A percentile compares a stretch with the other conserved stretches of the same genome.
Evolutionary conservation across 2,113 vertebrate genomes (phyloP).

Genomic region (Condylura cristata): DNA sequence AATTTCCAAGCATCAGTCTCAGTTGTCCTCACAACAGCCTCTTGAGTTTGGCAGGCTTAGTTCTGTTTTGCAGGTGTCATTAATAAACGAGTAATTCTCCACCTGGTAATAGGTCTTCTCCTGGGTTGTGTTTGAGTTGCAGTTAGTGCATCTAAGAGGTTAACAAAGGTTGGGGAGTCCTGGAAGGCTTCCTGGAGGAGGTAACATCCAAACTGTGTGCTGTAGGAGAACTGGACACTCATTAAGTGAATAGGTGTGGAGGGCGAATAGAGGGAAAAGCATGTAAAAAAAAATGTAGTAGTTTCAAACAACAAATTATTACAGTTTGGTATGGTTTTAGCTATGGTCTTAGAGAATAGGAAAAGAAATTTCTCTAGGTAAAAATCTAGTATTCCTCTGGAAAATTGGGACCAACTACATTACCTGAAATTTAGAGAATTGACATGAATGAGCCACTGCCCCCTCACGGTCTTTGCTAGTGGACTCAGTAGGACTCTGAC

Average conservation of each 20-base stretch:
- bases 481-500: background rate
- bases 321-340: background rate
- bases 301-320: background rate
- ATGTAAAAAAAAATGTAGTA: background rate
- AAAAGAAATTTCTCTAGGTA: background rate
- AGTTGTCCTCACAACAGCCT: background rate
- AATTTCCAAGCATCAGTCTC: background rate
- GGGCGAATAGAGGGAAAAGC: background rate
- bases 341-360: background rate
- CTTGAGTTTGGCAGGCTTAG: background rate
- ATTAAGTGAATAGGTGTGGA: background rate
- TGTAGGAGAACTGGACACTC: background rate
- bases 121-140: background rate
- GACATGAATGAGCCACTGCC: background rate
- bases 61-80: background rate
- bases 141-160: background rate
- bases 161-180: accelerated
- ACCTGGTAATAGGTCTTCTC: background rate
- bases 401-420: background rate
- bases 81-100: background rate
- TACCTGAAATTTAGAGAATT: background rate
- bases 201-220: background rate
- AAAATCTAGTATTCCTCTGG: background rate
- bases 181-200: background rate
- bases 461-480: background rate